Conservation (phyloP, 2,888 invertebrate genomes). For the Subacronicta megacephala region DNA sequence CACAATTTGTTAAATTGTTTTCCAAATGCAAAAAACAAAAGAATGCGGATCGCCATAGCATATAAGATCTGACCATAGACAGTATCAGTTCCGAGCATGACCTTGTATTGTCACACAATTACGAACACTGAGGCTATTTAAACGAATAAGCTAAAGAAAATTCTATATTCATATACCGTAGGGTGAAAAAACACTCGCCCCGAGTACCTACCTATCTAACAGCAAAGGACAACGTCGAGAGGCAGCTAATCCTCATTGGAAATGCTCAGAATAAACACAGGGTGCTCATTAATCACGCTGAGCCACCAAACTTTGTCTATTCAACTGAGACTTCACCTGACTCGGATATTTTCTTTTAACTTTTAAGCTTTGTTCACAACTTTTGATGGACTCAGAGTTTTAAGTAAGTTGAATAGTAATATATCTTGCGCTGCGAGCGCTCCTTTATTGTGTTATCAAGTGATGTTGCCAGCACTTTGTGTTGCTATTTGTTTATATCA, state of each 20-base stretch:
- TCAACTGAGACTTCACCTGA: conserved; percentile 84
- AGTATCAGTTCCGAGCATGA: no score
- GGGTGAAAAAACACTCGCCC: neutral
- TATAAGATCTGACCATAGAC: no score
- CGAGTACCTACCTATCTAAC: conserved; percentile 30
- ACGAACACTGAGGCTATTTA: no score
- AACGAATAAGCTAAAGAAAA: no score
- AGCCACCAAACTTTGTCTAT: conserved; percentile 82
- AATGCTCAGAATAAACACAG: conserved; percentile 80
- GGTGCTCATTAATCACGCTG: conserved; percentile 84
- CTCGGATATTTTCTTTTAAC: conserved; percentile 89
- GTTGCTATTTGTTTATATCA: conserved; percentile 51
- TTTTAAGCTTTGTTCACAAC: conserved; percentile 88
- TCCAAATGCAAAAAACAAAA: no score
- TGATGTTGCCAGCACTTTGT: conserved; percentile 64
- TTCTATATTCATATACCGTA: no score
- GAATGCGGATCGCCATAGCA: no score
- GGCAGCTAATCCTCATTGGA: conserved; percentile 80
- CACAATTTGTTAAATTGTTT: no score
- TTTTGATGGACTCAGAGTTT: conserved; percentile 88
- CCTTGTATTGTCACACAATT: no score
- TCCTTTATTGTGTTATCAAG: conserved; percentile 74
- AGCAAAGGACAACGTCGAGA: conserved; percentile 49
- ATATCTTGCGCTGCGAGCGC: conserved; percentile 78
- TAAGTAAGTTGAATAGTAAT: conserved; percentile 89